Conservation (phyloP, 2,797 vertebrate species). For the Sebastiscus albofasciatus region DNA sequence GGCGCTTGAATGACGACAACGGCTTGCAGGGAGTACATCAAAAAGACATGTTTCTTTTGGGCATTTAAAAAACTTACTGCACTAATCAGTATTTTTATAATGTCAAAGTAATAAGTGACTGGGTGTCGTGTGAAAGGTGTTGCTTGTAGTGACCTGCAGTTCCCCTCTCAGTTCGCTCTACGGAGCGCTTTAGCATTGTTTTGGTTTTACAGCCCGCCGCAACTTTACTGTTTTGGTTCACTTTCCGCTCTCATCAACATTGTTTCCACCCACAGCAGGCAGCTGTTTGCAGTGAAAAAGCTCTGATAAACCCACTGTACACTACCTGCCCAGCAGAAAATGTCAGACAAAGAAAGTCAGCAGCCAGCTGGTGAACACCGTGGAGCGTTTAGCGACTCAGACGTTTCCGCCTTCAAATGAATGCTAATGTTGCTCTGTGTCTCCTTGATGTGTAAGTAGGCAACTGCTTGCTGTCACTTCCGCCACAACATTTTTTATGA, state of each 20-base stretch:
- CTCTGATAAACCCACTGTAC: neutral
- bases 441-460: neutral
- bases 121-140: neutral
- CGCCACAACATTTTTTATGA: neutral
- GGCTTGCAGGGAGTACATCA: too few species aligned
- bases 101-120: neutral
- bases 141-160: neutral
- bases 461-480: neutral
- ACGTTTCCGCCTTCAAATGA: neutral
- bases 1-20: neutral
- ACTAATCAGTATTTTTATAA: neutral
- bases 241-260: neutral
- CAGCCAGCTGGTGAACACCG: neutral
- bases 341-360: neutral
- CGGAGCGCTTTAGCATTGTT: neutral
- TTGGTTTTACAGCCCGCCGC: neutral
- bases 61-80: neutral
- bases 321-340: neutral
- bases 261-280: neutral
- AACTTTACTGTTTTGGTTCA: neutral
- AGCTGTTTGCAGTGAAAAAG: neutral
- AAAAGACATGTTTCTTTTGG: neutral
- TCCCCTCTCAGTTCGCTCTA: neutral
- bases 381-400: neutral
- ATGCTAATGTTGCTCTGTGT: neutral